Percentiles rank a stretch among this genome's conserved stretches.
phyloP scores from a whole-genome alignment of 2,797 vertebrate genomes.

The Xiphophorus birchmanni region DNA sequence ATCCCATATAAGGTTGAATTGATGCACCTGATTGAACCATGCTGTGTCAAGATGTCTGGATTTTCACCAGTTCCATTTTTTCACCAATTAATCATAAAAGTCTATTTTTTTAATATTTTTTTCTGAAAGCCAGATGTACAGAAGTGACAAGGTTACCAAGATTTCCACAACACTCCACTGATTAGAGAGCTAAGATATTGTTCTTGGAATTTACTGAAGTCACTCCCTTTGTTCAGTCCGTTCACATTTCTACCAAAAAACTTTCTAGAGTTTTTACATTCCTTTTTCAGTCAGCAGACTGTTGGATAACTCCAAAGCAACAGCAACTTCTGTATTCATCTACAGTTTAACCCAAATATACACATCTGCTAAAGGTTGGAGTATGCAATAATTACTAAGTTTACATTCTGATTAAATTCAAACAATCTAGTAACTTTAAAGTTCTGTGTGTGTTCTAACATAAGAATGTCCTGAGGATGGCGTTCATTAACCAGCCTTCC shows the following conservation, averaged over 20 bases:
- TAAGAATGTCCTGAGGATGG: too few relatives aligned
- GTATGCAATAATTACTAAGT: too few relatives aligned
- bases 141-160: background rate
- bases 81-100: background rate
- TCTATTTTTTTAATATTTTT: background rate
- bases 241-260: background rate
- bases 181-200: background rate
- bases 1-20: background rate
- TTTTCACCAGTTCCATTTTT: background rate
- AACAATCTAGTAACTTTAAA: too few relatives aligned
- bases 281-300: background rate
- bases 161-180: background rate
- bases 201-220: background rate
- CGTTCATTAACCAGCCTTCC: too few relatives aligned
- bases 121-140: background rate
- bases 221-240: background rate
- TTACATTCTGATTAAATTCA: too few relatives aligned
- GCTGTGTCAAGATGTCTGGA: background rate
- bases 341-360: background rate
- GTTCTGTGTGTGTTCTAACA: too few relatives aligned
- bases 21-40: background rate
- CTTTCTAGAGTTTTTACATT: background rate
- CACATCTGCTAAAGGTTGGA: too few relatives aligned
- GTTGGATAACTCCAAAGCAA: background rate
- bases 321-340: background rate